Percentiles rank a stretch among this genome's conserved stretches.
These are phyloP conservation scores for Gnathonemus longibarbis DNA, from an alignment of 2,113 vertebrate species.

Conservation along the genomic window DNA sequence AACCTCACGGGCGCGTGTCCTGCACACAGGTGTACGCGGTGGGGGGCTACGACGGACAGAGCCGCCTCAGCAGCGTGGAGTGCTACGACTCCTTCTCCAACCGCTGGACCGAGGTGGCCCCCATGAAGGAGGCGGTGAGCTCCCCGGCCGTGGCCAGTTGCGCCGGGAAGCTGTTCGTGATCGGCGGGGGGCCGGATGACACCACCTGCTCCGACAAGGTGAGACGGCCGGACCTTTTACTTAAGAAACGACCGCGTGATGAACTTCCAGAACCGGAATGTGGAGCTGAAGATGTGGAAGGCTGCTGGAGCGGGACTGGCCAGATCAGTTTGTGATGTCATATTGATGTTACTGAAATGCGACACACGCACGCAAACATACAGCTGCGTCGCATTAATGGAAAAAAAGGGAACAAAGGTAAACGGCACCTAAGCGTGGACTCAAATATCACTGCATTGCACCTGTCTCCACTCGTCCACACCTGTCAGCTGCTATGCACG, in stretches of 20 bases:
- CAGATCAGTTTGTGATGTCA: not conserved
- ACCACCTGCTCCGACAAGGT: constrained; percentile 98
- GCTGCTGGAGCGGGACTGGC: not conserved
- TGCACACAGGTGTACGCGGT: constrained; percentile 82
- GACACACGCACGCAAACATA: not conserved
- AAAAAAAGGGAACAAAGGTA: not conserved
- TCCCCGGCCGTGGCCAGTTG: constrained; percentile 91
- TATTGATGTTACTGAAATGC: not conserved
- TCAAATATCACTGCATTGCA: not conserved
- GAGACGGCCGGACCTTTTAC: constrained; percentile 13
- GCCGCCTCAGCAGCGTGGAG: constrained; percentile 88
- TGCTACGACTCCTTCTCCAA: constrained; percentile 97
- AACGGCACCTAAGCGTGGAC: not conserved
- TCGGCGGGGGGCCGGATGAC: constrained; percentile 90
- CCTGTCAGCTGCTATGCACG: not conserved
- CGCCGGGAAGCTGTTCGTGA: constrained; percentile 85
- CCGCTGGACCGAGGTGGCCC: constrained; percentile 92
- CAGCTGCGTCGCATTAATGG: not conserved
- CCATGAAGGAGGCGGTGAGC: constrained; percentile 91
- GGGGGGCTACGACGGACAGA: constrained; percentile 92
- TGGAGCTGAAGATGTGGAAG: not conserved
- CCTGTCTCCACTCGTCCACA: not conserved
- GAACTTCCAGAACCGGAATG: not conserved
- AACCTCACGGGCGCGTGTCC: not conserved
- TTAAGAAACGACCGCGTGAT: not conserved